Evolutionary conservation across 2,888 invertebrate genomes (phyloP).

Genomic region (Drosophila quinaria): DNA sequence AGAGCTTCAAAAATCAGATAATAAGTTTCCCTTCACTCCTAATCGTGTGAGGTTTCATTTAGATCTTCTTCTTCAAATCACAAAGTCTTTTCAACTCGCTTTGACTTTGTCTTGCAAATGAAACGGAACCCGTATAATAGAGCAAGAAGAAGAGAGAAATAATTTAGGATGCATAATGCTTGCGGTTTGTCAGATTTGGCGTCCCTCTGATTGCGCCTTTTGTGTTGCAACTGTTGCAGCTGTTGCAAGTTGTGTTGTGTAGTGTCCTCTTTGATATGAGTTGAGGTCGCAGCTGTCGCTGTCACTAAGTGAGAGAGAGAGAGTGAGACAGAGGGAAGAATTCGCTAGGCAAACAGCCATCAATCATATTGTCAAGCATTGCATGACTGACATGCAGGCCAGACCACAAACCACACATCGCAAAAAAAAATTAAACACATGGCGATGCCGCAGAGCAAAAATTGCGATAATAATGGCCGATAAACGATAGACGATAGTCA

Average conservation of each 20-base stretch:
- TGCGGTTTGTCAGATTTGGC: conserved; percentile 28
- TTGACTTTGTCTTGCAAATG: conserved; percentile 5
- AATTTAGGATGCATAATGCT: conserved; percentile 34
- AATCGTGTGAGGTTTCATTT: background rate
- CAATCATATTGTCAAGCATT: conserved; percentile 63
- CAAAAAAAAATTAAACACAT: conserved; percentile 3
- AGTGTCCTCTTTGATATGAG: conserved; percentile 25
- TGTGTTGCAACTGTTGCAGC: conserved; percentile 14
- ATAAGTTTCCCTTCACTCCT: background rate
- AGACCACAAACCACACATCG: conserved; percentile 56
- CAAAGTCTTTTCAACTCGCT: background rate
- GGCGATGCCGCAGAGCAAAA: conserved; percentile 10
- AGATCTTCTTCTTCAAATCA: background rate
- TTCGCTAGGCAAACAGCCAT: conserved; percentile 37
- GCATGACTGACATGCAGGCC: conserved; percentile 55
- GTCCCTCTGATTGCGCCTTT: conserved; percentile 17
- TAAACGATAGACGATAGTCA: conserved; percentile 35
- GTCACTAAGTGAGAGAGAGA: conserved; percentile 2
- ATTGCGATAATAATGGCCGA: conserved; percentile 19
- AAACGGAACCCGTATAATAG: background rate
- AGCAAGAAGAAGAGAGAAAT: background rate
- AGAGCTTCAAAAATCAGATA: background rate
- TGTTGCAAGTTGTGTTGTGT: conserved; percentile 17
- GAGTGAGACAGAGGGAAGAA: background rate
- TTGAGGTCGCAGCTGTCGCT: conserved; percentile 47